These are phyloP conservation scores for Kobus ellipsiprymnus DNA, from an alignment of 2,113 vertebrate genomes.

Conservation along the genomic window DNA sequence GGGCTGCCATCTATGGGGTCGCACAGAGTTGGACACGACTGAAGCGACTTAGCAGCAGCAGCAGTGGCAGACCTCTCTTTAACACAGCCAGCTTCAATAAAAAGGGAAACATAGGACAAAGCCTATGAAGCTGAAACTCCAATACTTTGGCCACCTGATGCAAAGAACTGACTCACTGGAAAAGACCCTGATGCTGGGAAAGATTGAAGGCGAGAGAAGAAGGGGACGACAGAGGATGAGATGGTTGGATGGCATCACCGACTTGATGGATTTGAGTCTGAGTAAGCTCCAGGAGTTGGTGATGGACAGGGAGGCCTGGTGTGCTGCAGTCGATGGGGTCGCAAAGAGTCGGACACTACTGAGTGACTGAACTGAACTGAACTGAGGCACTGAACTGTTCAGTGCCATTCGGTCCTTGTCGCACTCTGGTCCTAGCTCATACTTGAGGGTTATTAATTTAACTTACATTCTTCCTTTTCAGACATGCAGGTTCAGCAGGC, in stretches of 20 bases:
- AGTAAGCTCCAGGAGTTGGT: not conserved
- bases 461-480: constrained; percentile 44
- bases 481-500: constrained; percentile 37
- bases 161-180: not conserved
- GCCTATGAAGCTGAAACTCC: not conserved
- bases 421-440: not conserved
- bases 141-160: not conserved
- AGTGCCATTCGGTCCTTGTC: not conserved
- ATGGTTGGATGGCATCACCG: not conserved
- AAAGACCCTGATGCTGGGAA: not conserved
- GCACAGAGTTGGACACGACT: not conserved
- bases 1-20: not conserved
- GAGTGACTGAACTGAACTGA: not conserved
- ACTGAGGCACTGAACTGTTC: not conserved
- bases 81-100: not conserved
- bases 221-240: not conserved
- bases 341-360: not conserved
- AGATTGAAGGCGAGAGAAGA: not conserved
- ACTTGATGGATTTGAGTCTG: not conserved
- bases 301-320: not conserved
- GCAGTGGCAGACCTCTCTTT: not conserved
- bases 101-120: not conserved
- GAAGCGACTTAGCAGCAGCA: not conserved
- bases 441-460: constrained; percentile 39
- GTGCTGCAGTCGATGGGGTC: not conserved